phyloP scores from a whole-genome alignment of 2,113 vertebrate species.

The Solea senegalensis region DNA sequence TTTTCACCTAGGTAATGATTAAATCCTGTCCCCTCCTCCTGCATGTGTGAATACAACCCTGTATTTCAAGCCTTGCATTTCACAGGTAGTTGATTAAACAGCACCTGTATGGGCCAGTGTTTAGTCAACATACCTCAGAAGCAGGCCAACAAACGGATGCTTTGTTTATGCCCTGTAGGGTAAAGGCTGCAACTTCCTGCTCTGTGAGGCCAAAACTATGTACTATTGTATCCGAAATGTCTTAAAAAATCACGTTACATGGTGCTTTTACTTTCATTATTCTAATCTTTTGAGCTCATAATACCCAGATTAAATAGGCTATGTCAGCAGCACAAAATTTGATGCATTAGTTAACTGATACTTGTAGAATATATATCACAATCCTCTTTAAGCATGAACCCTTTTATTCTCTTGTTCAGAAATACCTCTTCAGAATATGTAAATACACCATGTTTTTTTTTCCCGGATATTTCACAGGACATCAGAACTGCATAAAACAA shows the following conservation, averaged over 20 bases:
- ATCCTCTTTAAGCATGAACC: slow-evolving; percentile 46
- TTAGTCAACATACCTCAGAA: slow-evolving; percentile 34
- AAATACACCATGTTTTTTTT: background rate
- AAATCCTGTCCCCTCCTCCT: background rate
- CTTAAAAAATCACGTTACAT: background rate
- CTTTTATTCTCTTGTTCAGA: background rate
- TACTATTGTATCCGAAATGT: background rate
- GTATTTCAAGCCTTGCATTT: background rate
- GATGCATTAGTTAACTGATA: too few relatives aligned
- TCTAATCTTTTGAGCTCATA: background rate
- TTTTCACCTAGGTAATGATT: slow-evolving; percentile 48
- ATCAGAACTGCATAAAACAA: background rate
- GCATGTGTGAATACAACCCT: background rate
- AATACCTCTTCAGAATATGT: slow-evolving; percentile 1
- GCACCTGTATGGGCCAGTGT: slow-evolving; percentile 33
- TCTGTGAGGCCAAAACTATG: too few relatives aligned
- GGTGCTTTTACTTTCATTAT: background rate
- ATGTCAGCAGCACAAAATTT: too few relatives aligned
- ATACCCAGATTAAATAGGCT: background rate
- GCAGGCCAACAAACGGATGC: background rate
- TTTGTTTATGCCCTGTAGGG: background rate
- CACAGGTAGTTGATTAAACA: slow-evolving; percentile 40
- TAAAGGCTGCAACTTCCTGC: too few relatives aligned
- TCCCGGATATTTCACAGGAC: background rate
- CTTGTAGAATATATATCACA: slow-evolving; percentile 26